Evolutionary conservation across 2,113 vertebrate genomes (phyloP), one percentile per base, ranked within the genome.

Genomic region (Corvus cornix): DNA sequence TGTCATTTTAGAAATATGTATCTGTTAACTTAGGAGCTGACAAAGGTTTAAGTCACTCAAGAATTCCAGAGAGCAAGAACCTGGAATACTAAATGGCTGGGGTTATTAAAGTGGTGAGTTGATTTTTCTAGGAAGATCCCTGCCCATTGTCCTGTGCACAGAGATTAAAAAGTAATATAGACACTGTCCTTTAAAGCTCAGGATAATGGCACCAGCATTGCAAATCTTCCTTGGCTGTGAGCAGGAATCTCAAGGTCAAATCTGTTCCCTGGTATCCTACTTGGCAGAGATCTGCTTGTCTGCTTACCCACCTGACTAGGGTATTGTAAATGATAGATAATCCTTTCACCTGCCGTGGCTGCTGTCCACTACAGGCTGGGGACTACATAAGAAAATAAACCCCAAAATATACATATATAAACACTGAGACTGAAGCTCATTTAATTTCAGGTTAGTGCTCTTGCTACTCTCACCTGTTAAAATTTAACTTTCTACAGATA

Each of bases 231-330:
- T 95, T 81, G 83, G 76, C 87, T 73, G 69, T 92, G 70, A 95
- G 79, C 79, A 93, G 48, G 85, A 89, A 90, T 94, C 72, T 96
- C 93, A 96, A 95, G 95, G 93, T 94, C 95, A 95, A 35, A 92
- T 96, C 84, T 81, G 70, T 79, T 94, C 81, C 90, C 84, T 92
- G 62, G 49, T 94, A 96, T 96, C 95, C 88, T 96, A 89, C 95
- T 95, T 96, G 95, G 83, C 93, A 96, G 55, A 70, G 93, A 96
- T 93, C 92, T 94, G 56, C 84, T 62, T 89, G 91, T 95, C 91
- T 93, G 88, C 93, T 83, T 79, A 87, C 87, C 63, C 84, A 83
- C 73, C 41, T 89, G 94, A 93, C 84, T 20, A 21, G 64, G 37
- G 68, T 84, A 88, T 95, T 92, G 93, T 84, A 84, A 89, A 92